A percentile compares a stretch with the other conserved stretches of the same genome.
phyloP scores from a whole-genome alignment of 2,888 invertebrate species.

The Agrenia bidenticulata region DNA sequence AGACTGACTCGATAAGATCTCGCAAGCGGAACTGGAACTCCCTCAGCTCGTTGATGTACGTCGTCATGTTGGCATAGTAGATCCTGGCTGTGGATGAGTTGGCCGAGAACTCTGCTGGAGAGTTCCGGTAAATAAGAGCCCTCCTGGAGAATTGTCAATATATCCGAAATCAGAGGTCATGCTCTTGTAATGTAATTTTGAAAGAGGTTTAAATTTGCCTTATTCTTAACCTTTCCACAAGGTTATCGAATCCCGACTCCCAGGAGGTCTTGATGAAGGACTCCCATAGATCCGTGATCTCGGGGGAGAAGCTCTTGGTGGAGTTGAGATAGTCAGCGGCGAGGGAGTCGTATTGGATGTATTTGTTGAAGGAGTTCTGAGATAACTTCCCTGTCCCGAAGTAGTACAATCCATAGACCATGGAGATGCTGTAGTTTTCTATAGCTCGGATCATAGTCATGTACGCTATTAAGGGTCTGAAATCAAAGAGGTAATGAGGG shows the following conservation, averaged over 20 bases:
- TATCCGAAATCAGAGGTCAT: neutral
- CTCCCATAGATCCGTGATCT: conserved; percentile 54
- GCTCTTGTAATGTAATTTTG: neutral
- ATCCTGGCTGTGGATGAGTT: conserved; percentile 36
- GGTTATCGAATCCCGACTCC: conserved; percentile 23
- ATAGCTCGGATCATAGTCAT: conserved; percentile 58
- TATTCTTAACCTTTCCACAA: conserved; percentile 27
- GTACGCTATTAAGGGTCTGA: conserved; percentile 57
- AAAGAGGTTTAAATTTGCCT: neutral
- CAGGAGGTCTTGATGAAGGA: conserved; percentile 31
- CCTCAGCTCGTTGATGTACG: conserved; percentile 52
- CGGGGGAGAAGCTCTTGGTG: conserved; percentile 56
- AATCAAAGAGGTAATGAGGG: no score
- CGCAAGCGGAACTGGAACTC: conserved; percentile 52
- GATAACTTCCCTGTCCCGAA: conserved; percentile 56
- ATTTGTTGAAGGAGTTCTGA: conserved; percentile 55
- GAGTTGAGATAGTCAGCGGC: conserved; percentile 58
- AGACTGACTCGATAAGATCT: conserved; percentile 51
- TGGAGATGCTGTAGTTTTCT: conserved; percentile 58
- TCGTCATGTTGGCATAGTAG: conserved; percentile 53
- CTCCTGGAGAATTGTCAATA: conserved; percentile 13
- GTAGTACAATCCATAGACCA: conserved; percentile 58
- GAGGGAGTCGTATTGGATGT: conserved; percentile 55
- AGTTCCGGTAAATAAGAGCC: conserved; percentile 50
- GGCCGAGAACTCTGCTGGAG: conserved; percentile 2